These are phyloP conservation scores for Lepisosteus osseus DNA, from an alignment of 2,113 vertebrate genomes.

Conservation along the genomic window DNA sequence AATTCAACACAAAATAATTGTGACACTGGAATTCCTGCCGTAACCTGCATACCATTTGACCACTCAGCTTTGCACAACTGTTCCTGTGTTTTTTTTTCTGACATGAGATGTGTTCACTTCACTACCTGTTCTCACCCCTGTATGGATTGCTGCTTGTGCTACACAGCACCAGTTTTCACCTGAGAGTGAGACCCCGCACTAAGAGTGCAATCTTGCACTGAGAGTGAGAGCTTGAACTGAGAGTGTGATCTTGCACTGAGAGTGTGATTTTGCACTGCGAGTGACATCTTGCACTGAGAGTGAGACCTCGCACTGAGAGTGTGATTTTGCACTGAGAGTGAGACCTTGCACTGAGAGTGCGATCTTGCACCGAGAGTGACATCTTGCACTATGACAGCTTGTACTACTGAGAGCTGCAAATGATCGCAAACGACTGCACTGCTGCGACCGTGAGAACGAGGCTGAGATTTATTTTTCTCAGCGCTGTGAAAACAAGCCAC, in stretches of 20 bases:
- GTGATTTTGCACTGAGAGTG: no score
- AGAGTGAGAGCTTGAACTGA: no score
- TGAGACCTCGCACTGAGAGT: no score
- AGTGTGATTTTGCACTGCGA: no score
- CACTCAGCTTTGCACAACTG: not conserved
- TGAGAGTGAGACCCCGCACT: not conserved
- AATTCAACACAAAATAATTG: no score
- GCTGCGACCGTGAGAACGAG: conserved; percentile 5
- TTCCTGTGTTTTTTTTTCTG: not conserved
- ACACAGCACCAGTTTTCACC: not conserved
- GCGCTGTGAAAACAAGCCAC: not conserved
- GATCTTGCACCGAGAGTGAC: no score
- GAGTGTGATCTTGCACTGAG: no score
- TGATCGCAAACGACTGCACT: not conserved
- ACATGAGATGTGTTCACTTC: not conserved
- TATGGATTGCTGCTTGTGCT: not conserved
- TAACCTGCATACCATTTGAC: no score
- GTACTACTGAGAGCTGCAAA: not conserved
- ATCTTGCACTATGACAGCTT: not conserved
- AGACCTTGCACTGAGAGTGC: no score
- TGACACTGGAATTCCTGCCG: no score
- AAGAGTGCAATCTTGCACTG: no score
- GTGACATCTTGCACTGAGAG: no score
- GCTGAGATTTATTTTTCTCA: not conserved
- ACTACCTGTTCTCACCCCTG: not conserved